These are phyloP conservation scores for Siniperca undulata DNA, from an alignment of 2,797 vertebrate genomes.

Conservation along the genomic window DNA sequence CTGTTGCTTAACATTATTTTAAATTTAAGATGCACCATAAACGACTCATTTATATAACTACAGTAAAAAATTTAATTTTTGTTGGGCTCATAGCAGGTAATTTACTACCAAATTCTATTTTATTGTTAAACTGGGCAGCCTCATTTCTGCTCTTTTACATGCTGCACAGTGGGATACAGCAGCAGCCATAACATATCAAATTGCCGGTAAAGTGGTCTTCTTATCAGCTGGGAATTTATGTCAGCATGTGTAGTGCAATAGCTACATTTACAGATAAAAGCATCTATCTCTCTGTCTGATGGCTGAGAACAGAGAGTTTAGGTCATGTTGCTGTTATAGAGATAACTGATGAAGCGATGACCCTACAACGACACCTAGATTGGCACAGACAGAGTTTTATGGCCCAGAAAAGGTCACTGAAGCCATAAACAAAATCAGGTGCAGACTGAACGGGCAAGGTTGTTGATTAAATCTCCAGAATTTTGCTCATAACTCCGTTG, in stretches of 20 bases:
- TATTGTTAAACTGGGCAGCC: slow-evolving; percentile 17
- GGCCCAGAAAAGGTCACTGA: slow-evolving; percentile 73
- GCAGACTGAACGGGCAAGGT: slow-evolving; percentile 27
- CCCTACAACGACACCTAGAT: slow-evolving; percentile 65
- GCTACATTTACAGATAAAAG: slow-evolving; percentile 80
- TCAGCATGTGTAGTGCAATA: slow-evolving; percentile 72
- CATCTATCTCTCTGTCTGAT: slow-evolving; percentile 74
- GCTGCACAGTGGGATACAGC: slow-evolving; percentile 25
- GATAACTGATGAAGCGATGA: slow-evolving; percentile 79
- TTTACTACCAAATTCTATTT: slow-evolving; percentile 17
- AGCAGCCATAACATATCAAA: slow-evolving; percentile 52
- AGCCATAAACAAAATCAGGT: slow-evolving; percentile 73
- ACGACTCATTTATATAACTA: background rate
- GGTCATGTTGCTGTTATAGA: slow-evolving; percentile 71
- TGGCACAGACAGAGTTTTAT: slow-evolving; percentile 75
- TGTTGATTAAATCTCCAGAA: slow-evolving; percentile 70
- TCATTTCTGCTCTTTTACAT: slow-evolving; percentile 34
- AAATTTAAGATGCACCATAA: background rate
- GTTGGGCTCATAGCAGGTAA: slow-evolving; percentile 23
- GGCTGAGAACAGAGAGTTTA: slow-evolving; percentile 74
- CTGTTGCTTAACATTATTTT: background rate
- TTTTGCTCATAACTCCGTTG: slow-evolving; percentile 58
- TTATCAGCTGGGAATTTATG: slow-evolving; percentile 81
- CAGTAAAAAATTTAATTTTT: background rate
- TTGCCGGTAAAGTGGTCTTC: slow-evolving; percentile 62